phyloP scores from a whole-genome alignment of 2,113 vertebrate species.

The Corythaeola cristata region DNA sequence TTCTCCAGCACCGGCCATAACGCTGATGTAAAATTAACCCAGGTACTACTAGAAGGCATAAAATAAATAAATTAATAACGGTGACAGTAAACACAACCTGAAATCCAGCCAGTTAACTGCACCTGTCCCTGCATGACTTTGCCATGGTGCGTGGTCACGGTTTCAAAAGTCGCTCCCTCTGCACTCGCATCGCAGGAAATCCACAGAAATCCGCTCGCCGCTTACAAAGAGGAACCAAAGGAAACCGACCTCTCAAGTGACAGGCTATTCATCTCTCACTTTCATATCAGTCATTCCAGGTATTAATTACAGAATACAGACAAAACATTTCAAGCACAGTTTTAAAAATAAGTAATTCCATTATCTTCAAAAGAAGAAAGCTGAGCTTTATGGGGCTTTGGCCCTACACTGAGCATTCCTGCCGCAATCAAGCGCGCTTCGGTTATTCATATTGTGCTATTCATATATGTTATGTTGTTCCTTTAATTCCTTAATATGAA shows the following conservation, averaged over 20 bases:
- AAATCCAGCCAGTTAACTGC: neutral
- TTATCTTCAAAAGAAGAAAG: neutral
- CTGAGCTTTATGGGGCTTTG: neutral
- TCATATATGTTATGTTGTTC: accelerated
- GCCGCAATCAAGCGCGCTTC: neutral
- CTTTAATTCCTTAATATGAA: neutral
- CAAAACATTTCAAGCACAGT: neutral
- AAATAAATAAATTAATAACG: neutral
- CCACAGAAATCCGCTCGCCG: neutral
- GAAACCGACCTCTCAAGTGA: neutral
- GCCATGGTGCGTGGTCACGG: neutral
- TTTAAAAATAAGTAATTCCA: neutral
- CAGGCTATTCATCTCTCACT: neutral
- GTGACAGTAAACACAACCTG: neutral
- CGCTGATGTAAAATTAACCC: neutral
- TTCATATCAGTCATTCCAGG: neutral
- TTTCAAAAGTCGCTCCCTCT: neutral
- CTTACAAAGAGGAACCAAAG: neutral
- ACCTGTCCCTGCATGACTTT: neutral
- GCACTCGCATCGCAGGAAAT: neutral
- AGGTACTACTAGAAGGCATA: slow-evolving; percentile 8
- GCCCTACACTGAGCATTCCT: neutral
- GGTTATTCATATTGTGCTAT: accelerated
- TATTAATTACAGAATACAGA: neutral
- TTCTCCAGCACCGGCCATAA: neutral